phyloP scores from a whole-genome alignment of 2,888 invertebrate species.

The Phania funesta region DNA sequence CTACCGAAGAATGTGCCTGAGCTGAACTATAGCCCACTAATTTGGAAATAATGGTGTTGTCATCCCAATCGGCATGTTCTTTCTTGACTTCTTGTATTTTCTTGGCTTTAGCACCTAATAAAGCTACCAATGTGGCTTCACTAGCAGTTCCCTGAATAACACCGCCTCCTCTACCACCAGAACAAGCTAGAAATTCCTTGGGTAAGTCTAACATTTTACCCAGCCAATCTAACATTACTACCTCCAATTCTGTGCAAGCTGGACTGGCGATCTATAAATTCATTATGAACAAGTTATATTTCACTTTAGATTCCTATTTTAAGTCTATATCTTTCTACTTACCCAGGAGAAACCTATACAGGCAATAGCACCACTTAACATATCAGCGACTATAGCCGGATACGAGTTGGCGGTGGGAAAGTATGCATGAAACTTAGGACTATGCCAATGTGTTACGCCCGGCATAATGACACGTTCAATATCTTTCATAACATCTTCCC shows the following conservation, averaged over 20 bases:
- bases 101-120: constrained; percentile 93
- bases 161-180: constrained; percentile 92
- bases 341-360: constrained; percentile 99
- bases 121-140: constrained; percentile 94
- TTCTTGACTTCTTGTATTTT: constrained; percentile 85
- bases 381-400: constrained; percentile 96
- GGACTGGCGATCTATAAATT: constrained; percentile 91
- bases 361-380: constrained; percentile 95
- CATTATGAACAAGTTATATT: constrained; percentile 75
- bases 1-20: constrained; percentile 96
- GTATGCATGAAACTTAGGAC: constrained; percentile 97
- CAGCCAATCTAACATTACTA: constrained; percentile 97
- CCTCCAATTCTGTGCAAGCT: constrained; percentile 97
- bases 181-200: constrained; percentile 89
- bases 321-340: not conserved
- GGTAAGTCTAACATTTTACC: constrained; percentile 96
- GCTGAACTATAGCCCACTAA: constrained; percentile 93
- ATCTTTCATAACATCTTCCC: constrained; percentile 95
- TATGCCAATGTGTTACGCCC: constrained; percentile 98
- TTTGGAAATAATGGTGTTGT: constrained; percentile 87
- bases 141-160: constrained; percentile 97
- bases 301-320: not conserved
- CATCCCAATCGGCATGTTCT: constrained; percentile 88
- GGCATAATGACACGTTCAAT: constrained; percentile 98
- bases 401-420: constrained; percentile 97